phyloP scores from a whole-genome alignment of 2,113 vertebrate genomes.

The Lynx canadensis region DNA sequence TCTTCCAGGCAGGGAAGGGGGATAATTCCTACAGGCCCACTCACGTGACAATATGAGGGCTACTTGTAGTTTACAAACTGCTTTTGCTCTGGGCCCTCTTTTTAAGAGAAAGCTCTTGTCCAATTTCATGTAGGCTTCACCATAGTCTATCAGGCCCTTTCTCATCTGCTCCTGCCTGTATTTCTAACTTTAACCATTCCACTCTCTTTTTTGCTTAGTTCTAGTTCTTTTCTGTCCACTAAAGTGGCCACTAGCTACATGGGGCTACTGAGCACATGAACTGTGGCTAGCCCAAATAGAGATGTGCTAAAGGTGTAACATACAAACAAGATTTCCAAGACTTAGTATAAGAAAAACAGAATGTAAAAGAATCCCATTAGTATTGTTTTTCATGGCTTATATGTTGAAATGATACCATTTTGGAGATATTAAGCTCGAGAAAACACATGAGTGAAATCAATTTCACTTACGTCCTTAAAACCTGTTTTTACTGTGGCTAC shows the following conservation, averaged over 20 bases:
- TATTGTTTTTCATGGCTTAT: background rate
- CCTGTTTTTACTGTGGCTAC: background rate
- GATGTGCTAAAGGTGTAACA: background rate
- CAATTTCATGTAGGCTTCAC: fast-evolving
- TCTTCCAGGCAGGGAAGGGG: fast-evolving
- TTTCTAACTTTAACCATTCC: background rate
- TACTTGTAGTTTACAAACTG: background rate
- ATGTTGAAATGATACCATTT: background rate
- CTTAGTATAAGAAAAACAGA: background rate
- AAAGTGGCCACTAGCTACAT: background rate
- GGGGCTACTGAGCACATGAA: background rate
- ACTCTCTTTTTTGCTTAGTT: background rate
- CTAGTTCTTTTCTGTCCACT: background rate
- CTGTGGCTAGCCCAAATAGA: background rate
- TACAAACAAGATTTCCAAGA: background rate
- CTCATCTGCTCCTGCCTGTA: background rate
- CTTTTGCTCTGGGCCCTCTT: background rate
- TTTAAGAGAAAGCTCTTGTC: background rate
- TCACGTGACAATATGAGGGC: background rate
- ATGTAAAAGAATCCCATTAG: background rate
- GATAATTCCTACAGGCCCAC: too few relatives aligned
- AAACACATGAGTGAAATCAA: background rate
- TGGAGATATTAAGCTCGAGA: background rate
- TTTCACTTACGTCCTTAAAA: background rate
- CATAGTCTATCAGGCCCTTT: background rate